Base-by-base conservation (phyloP, 2,113 vertebrate species). In the Leptobrachium ailaonicum region DNA sequence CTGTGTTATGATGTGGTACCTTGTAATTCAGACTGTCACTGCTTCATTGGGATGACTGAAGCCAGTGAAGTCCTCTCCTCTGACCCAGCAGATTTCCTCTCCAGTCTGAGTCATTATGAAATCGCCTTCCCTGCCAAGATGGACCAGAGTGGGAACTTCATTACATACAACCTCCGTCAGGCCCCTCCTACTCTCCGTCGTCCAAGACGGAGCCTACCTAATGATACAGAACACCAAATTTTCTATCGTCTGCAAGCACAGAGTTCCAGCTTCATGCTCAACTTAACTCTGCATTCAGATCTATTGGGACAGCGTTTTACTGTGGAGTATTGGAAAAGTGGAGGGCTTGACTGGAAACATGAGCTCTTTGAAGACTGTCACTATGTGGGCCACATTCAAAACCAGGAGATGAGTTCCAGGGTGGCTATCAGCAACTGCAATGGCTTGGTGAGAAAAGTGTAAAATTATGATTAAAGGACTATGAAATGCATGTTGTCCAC, bases 371-470 rank as follows among this genome's bases (percentile, higher is more conserved):
- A 94, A 45, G 93, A 94, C 74, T 99, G 98, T 87, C 96, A 98
- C 88, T 99, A 99, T 0, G 91, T 94, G 0, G 98, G 98, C 32
- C 97, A 99, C 89, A 89, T 99, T 73, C 95, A 97, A 85, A 94
- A 96, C 82, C 95, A 94, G 77, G 91, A 94, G 0, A 86, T 92
- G 83, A 95, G 87, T 84, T 98, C 95, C 75, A 95, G 94, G 75
- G 98, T 99, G 53, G 98, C 98, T 82, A 94, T 99, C 87, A 99
- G 97, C 92, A 98, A 97, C 93, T 99, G 98, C 84, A 97, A 99
- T 0, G 98, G 98, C 87, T 92, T 99, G 96, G 98, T 99, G 90
- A 96, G 75, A 47, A 62, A 10, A 73, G 66, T 64, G 63, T 63
- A 68, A 68, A 32, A 68, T 68, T 60, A 54, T 10, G 32, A 50